A percentile compares a stretch with the other conserved stretches of the same genome.
phyloP scores from a whole-genome alignment of 2,113 vertebrate species.

The Chinchilla lanigera region DNA sequence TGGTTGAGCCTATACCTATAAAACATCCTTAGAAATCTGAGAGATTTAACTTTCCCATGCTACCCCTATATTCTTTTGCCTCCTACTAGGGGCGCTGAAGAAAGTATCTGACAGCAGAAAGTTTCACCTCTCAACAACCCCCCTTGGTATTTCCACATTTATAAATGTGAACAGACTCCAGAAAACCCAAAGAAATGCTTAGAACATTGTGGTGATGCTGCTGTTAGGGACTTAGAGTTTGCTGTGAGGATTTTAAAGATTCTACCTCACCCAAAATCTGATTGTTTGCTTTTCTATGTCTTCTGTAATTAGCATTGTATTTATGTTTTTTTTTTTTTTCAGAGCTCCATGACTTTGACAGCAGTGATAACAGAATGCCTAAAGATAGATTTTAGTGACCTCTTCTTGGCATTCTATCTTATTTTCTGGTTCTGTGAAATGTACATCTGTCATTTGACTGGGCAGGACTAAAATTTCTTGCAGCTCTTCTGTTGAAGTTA shows the following conservation, averaged over 20 bases:
- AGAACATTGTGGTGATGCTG: not conserved
- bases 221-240: constrained; percentile 44
- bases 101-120: not conserved
- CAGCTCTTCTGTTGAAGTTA: not conserved
- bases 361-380: constrained; percentile 41
- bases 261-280: not conserved
- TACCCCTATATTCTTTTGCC: not conserved
- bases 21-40: not conserved
- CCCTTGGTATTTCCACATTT: not conserved
- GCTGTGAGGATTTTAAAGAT: constrained; percentile 48
- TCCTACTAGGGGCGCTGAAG: not conserved
- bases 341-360: not conserved
- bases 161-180: not conserved
- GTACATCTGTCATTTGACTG: not conserved
- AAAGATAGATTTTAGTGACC: constrained; percentile 3
- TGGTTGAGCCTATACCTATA: not conserved
- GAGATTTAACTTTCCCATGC: not conserved
- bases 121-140: not conserved
- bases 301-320: not conserved
- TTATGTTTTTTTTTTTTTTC: not conserved
- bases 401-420: not conserved
- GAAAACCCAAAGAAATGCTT: constrained; percentile 37
- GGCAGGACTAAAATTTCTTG: not conserved
- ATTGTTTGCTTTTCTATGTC: not conserved
- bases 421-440: constrained; percentile 46